A percentile compares a stretch with the other conserved stretches of the same genome.
Evolutionary conservation across 2,113 vertebrate species (phyloP).

Genomic region (Pholis gunnellus): DNA sequence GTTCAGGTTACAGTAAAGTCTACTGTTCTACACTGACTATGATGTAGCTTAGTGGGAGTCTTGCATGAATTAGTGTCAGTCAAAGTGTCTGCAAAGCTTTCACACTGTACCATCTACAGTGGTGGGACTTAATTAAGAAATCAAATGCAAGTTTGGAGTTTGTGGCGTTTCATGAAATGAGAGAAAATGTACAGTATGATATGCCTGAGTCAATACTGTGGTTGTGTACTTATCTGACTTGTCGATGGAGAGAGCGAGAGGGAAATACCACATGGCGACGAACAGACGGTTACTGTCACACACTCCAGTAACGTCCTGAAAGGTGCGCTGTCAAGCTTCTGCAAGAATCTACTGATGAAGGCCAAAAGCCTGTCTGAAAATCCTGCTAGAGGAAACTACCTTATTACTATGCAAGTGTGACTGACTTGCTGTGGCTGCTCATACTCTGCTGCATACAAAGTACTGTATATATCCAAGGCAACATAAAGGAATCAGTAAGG

Average conservation of each 20-base stretch:
- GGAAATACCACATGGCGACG: slow-evolving; percentile 33
- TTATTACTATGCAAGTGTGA: slow-evolving; percentile 58
- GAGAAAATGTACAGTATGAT: not conserved
- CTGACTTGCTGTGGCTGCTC: slow-evolving; percentile 45
- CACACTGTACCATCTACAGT: not conserved
- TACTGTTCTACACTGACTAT: not conserved
- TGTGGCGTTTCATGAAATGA: not conserved
- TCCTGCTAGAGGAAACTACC: slow-evolving; percentile 54
- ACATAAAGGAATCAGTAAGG: slow-evolving; percentile 22
- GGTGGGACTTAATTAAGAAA: not conserved
- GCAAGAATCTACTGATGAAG: slow-evolving; percentile 61
- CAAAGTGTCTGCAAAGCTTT: not conserved
- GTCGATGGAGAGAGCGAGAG: slow-evolving; percentile 32
- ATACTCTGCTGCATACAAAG: slow-evolving; percentile 26
- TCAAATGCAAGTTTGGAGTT: not conserved
- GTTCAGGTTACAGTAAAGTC: not conserved
- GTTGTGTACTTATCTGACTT: slow-evolving; percentile 24
- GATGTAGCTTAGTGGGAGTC: not conserved
- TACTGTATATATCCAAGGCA: slow-evolving; percentile 17
- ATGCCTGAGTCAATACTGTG: not conserved
- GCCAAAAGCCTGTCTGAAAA: slow-evolving; percentile 55
- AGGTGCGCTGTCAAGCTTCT: slow-evolving; percentile 67
- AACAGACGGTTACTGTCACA: slow-evolving; percentile 78
- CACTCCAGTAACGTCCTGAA: slow-evolving; percentile 76
- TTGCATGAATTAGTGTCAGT: slow-evolving; percentile 17